Evolutionary conservation across 92 coral and sea anemone genomes (phyloP).

Genomic region (Pocillopora grandis): DNA sequence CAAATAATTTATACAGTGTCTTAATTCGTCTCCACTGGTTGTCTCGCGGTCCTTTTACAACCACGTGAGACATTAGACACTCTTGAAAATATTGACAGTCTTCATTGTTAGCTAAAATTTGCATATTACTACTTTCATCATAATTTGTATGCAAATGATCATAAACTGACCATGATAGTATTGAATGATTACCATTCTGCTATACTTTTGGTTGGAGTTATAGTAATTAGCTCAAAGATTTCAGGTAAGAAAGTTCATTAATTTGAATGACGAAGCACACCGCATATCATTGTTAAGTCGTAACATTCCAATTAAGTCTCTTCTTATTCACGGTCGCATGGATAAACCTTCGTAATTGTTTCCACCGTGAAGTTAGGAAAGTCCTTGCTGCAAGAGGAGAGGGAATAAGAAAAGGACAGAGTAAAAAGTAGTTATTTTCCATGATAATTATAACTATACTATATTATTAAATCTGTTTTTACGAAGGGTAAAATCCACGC

Average conservation of each 20-base stretch:
- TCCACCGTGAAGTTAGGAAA: background rate
- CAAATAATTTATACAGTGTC: background rate
- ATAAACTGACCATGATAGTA: conserved; percentile 1
- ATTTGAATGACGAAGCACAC: conserved; percentile 1
- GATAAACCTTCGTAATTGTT: background rate
- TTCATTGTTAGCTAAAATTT: conserved; percentile 11
- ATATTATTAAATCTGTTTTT: background rate
- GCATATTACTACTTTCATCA: conserved; percentile 16
- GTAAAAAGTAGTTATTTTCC: too few relatives aligned
- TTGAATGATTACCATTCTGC: background rate
- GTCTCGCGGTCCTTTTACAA: background rate
- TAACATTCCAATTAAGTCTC: too few relatives aligned
- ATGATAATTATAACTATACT: background rate
- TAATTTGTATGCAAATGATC: background rate
- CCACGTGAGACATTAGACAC: conserved; percentile 27
- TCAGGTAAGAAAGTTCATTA: conserved; percentile 26
- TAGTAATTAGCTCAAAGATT: background rate
- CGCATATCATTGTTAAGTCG: background rate
- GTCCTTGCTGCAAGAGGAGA: background rate
- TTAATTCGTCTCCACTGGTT: background rate
- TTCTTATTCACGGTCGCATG: background rate
- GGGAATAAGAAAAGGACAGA: too few relatives aligned
- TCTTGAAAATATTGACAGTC: conserved; percentile 16
- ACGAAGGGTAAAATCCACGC: conserved; percentile 14
- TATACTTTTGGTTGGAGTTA: background rate